Conservation (phyloP, 1,140 invertebrate species). For the Carcinoscorpius rotundicauda region DNA sequence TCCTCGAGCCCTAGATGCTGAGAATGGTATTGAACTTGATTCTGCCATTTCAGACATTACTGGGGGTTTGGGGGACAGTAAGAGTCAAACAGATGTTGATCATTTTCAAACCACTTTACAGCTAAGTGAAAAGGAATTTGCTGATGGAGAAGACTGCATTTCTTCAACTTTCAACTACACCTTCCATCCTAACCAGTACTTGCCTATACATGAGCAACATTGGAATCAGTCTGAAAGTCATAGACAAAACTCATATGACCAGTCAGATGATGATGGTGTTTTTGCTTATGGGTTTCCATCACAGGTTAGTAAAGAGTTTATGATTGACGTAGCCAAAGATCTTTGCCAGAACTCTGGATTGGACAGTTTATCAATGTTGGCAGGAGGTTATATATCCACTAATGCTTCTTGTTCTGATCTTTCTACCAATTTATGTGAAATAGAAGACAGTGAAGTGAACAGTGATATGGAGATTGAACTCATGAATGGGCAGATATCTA, state of each 20-base stretch:
- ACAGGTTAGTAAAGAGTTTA: slow-evolving; percentile 15
- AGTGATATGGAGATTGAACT: slow-evolving; percentile 26
- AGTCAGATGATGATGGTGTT: slow-evolving; percentile 24
- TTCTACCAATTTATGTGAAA: slow-evolving; percentile 73
- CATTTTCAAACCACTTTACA: slow-evolving; percentile 37
- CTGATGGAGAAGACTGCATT: slow-evolving; percentile 33
- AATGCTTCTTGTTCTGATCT: slow-evolving; percentile 57
- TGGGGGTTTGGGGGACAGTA: slow-evolving; percentile 47
- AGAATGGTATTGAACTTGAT: slow-evolving; percentile 32
- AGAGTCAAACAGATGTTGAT: slow-evolving; percentile 45
- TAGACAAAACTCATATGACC: slow-evolving; percentile 18
- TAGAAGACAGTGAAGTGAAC: slow-evolving; percentile 58
- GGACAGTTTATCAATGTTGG: slow-evolving; percentile 58
- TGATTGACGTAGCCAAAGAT: slow-evolving; percentile 7
- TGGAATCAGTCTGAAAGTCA: slow-evolving; percentile 15
- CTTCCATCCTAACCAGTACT: slow-evolving; percentile 69
- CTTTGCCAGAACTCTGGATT: neutral
- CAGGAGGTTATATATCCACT: slow-evolving; percentile 48
- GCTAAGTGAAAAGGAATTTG: slow-evolving; percentile 28
- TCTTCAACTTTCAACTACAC: slow-evolving; percentile 53
- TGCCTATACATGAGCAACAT: slow-evolving; percentile 40
- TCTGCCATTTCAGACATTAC: slow-evolving; percentile 50
- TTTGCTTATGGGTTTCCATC: slow-evolving; percentile 22
- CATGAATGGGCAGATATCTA: too few species aligned
- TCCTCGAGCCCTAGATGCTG: slow-evolving; percentile 44